A percentile compares a stretch with the other conserved stretches of the same genome.
Conservation (phyloP, 1,140 invertebrate species). For the Pararge aegeria region DNA sequence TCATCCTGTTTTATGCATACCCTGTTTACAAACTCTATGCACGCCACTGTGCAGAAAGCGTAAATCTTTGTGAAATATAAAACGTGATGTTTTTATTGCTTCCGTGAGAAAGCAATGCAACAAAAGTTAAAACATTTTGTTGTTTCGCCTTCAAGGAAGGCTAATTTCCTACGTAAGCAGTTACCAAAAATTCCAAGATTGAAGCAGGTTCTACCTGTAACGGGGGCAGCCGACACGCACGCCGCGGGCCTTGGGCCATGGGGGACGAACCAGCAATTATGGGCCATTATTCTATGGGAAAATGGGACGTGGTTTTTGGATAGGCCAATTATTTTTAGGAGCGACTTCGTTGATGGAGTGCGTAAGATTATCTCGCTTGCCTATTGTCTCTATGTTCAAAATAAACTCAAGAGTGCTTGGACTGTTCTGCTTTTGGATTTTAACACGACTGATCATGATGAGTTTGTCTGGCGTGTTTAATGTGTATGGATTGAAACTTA, state of each 20-base stretch:
- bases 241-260: background rate
- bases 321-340: slow-evolving; percentile 1
- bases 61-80: too few species aligned
- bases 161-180: background rate
- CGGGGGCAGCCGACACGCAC: slow-evolving; percentile 11
- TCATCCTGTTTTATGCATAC: too few species aligned
- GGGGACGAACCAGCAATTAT: slow-evolving; percentile 28
- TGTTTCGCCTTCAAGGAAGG: background rate
- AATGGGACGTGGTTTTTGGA: slow-evolving; percentile 18
- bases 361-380: background rate
- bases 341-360: background rate
- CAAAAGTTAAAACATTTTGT: too few species aligned
- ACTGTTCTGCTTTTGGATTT: background rate
- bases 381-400: background rate
- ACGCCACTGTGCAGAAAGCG: too few species aligned
- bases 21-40: too few species aligned
- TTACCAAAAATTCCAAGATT: slow-evolving; percentile 12
- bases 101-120: too few species aligned
- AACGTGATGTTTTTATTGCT: too few species aligned
- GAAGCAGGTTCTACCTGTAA: slow-evolving; percentile 18
- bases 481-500: too few species aligned
- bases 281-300: slow-evolving; percentile 30
- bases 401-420: background rate
- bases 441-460: too few species aligned
- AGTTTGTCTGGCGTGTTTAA: too few species aligned